Percentiles rank a stretch among this genome's conserved stretches.
Conservation (phyloP, 2,888 invertebrate species). For the Coelinius sp. region DNA sequence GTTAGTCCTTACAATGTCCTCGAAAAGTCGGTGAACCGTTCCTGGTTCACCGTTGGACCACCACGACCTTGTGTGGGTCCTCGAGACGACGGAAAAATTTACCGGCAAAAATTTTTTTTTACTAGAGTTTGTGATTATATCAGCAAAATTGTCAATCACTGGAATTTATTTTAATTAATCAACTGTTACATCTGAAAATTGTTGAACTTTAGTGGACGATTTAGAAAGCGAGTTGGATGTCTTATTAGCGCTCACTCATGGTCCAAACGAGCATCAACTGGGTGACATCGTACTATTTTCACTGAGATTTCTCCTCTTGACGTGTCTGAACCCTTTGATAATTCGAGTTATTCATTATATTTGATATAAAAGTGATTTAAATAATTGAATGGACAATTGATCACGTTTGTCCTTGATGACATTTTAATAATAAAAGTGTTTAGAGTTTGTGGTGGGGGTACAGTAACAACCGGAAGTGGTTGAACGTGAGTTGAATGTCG, state of each 20-base stretch:
- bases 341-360: neutral
- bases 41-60: neutral
- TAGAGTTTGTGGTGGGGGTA: constrained; percentile 3
- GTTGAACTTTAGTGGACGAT: constrained; percentile 36
- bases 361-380: neutral
- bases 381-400: neutral
- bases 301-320: constrained; percentile 14
- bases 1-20: constrained; percentile 26
- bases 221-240: constrained; percentile 45
- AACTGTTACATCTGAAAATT: constrained; percentile 20
- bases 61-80: constrained; percentile 32
- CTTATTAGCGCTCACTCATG: constrained; percentile 31
- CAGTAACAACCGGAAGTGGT: constrained; percentile 12
- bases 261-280: constrained; percentile 3
- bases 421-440: constrained; percentile 2
- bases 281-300: constrained; percentile 1
- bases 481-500: constrained; percentile 45
- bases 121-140: too few relatives aligned
- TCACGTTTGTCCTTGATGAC: constrained; percentile 33
- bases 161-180: constrained; percentile 14
- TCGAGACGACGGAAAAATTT: constrained; percentile 34
- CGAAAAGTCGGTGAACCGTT: constrained; percentile 37
- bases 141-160: constrained; percentile 28
- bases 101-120: neutral
- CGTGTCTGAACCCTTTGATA: neutral